phyloP scores from a whole-genome alignment of 2,888 invertebrate genomes.

The Dusona sp. region DNA sequence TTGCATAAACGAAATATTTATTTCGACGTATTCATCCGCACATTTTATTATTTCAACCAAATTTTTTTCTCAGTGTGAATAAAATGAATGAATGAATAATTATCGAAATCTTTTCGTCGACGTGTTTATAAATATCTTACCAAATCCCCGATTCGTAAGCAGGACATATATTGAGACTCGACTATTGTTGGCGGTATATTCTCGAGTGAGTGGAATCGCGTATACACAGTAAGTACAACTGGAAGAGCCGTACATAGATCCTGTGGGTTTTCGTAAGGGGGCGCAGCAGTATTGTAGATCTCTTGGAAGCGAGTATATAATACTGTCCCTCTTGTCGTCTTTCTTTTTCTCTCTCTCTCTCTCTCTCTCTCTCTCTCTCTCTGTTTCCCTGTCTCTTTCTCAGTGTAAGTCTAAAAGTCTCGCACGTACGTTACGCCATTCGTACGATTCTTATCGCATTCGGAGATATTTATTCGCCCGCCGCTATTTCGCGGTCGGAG shows the following conservation, averaged over 20 bases:
- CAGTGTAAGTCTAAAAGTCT: slow-evolving; percentile 53
- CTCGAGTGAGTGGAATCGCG: not conserved
- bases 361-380: slow-evolving; percentile 2
- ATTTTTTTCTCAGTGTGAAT: not conserved
- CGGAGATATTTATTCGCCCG: slow-evolving; percentile 68
- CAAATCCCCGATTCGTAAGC: not conserved
- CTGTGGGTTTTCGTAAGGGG: slow-evolving; percentile 24
- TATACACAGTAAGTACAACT: not conserved
- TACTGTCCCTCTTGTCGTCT: slow-evolving; percentile 16
- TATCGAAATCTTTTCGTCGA: not conserved
- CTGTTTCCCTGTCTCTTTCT: slow-evolving; percentile 7
- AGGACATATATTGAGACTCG: not conserved
- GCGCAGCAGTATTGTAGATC: slow-evolving; percentile 39
- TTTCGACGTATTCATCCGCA: no score
- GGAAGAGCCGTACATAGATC: slow-evolving; percentile 24
- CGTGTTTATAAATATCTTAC: not conserved
- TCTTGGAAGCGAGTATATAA: slow-evolving; percentile 40
- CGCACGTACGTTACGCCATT: slow-evolving; percentile 67
- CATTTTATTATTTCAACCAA: no score
- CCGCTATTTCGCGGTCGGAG: slow-evolving; percentile 65
- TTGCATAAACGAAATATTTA: no score
- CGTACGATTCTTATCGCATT: slow-evolving; percentile 68
- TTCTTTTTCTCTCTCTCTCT: slow-evolving; percentile 13
- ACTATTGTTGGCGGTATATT: not conserved
- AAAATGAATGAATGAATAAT: not conserved